phyloP scores from a whole-genome alignment of 2,888 invertebrate genomes.

The Dascillus cervinus region DNA sequence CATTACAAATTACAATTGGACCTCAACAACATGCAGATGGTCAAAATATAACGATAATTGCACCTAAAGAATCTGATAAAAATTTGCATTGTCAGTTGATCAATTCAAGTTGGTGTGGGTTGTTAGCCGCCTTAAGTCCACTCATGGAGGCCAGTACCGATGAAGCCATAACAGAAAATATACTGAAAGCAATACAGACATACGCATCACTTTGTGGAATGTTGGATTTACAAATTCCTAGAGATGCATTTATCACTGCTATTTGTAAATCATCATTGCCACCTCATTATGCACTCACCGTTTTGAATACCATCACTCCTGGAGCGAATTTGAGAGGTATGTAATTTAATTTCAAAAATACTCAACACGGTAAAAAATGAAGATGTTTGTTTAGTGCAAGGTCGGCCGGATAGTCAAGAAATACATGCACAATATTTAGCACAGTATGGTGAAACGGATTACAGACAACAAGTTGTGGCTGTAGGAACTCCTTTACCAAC shows the following conservation, averaged over 20 bases:
- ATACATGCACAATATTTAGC: slow-evolving; percentile 46
- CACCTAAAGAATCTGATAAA: slow-evolving; percentile 21
- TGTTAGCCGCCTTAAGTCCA: slow-evolving; percentile 84
- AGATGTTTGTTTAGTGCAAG: no score
- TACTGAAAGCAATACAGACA: slow-evolving; percentile 85
- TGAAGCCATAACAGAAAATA: slow-evolving; percentile 83
- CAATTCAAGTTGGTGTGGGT: slow-evolving; percentile 92
- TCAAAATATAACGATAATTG: slow-evolving; percentile 13
- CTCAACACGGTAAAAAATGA: no score
- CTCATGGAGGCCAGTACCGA: slow-evolving; percentile 93
- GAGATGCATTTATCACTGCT: slow-evolving; percentile 91
- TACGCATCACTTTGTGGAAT: slow-evolving; percentile 85
- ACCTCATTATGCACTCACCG: slow-evolving; percentile 87
- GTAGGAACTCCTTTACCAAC: slow-evolving; percentile 93
- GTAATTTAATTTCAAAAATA: slow-evolving; percentile 1
- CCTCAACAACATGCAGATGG: slow-evolving; percentile 41
- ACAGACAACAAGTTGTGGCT: slow-evolving; percentile 90
- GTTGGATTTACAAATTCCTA: slow-evolving; percentile 65
- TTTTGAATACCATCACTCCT: slow-evolving; percentile 60
- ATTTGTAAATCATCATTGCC: slow-evolving; percentile 95
- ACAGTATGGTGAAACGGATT: slow-evolving; percentile 61
- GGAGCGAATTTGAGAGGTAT: slow-evolving; percentile 39
- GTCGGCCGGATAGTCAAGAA: slow-evolving; percentile 48
- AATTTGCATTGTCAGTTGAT: slow-evolving; percentile 67
- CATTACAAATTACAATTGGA: slow-evolving; percentile 67